Evolutionary conservation across 2,797 vertebrate species (phyloP).

Genomic region (Tauraco hartlaubi): DNA sequence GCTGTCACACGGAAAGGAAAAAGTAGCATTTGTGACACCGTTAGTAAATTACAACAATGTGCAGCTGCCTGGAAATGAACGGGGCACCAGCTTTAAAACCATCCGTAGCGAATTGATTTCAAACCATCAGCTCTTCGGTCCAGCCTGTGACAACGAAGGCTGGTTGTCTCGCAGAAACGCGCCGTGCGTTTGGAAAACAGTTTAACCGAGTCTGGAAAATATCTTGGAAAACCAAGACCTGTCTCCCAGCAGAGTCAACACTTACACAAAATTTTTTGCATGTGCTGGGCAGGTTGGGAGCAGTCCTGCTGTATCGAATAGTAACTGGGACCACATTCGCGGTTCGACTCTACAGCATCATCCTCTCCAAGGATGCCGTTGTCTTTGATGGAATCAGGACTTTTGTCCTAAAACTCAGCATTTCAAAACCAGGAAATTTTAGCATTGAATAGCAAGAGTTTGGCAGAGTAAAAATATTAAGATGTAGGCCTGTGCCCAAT

Average conservation of each 20-base stretch:
- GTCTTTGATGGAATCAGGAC: not conserved
- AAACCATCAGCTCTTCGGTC: not conserved
- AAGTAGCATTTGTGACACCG: not conserved
- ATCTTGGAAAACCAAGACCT: constrained; percentile 30
- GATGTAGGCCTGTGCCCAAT: not conserved
- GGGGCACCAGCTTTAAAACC: not conserved
- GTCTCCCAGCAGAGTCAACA: not conserved
- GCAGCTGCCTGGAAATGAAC: not conserved
- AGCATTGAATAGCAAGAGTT: not conserved
- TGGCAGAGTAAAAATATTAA: not conserved
- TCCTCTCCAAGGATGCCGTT: not conserved
- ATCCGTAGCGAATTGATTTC: not conserved
- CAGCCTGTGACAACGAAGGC: not conserved
- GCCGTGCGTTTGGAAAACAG: not conserved
- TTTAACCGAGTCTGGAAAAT: constrained; percentile 49
- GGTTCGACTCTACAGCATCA: not conserved
- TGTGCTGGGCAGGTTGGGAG: not conserved
- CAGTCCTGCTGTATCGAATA: not conserved
- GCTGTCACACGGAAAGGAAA: not conserved
- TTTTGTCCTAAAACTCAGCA: not conserved
- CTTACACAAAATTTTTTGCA: not conserved
- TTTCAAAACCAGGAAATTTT: not conserved
- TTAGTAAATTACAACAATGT: not conserved
- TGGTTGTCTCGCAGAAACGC: not conserved
- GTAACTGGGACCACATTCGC: not conserved